Conservation (phyloP, 2,888 invertebrate genomes). For the Seira musarum region DNA sequence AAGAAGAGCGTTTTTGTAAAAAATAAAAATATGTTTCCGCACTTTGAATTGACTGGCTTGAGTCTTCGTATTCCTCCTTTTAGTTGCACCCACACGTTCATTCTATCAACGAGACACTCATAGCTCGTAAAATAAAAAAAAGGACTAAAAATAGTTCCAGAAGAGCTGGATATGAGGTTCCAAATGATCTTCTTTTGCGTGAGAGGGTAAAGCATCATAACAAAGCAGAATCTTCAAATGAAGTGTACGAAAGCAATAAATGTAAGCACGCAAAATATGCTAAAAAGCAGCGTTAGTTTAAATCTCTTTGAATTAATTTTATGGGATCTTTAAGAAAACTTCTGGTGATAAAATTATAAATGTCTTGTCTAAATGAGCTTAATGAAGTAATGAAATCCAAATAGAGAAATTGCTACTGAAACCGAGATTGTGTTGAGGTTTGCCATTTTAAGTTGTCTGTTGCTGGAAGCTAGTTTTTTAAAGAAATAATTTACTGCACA, state of each 20-base stretch:
- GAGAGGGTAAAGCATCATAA: neutral
- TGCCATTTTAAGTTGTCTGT: neutral
- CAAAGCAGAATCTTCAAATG: too few relatives aligned
- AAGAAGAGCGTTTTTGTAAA: neutral
- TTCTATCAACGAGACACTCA: conserved; percentile 10
- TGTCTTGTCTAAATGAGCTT: neutral
- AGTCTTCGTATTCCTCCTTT: neutral
- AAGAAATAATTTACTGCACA: neutral
- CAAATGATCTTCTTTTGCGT: neutral
- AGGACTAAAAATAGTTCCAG: conserved; percentile 15
- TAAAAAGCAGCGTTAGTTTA: neutral
- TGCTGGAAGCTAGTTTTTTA: neutral
- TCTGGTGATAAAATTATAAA: neutral
- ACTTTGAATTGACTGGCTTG: neutral
- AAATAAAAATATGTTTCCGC: neutral
- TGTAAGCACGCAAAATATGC: neutral
- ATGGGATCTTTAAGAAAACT: neutral
- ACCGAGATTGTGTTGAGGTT: too few relatives aligned
- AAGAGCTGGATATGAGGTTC: neutral
- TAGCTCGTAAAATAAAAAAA: neutral
- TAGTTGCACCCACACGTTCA: neutral
- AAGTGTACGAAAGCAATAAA: neutral
- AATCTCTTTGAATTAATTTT: neutral
- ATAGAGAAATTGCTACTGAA: neutral
- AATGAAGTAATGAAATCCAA: conserved; percentile 7